Percentiles rank a stretch among this genome's conserved stretches.
phyloP scores from a whole-genome alignment of 2,113 vertebrate species.

The Podocnemis expansa region DNA sequence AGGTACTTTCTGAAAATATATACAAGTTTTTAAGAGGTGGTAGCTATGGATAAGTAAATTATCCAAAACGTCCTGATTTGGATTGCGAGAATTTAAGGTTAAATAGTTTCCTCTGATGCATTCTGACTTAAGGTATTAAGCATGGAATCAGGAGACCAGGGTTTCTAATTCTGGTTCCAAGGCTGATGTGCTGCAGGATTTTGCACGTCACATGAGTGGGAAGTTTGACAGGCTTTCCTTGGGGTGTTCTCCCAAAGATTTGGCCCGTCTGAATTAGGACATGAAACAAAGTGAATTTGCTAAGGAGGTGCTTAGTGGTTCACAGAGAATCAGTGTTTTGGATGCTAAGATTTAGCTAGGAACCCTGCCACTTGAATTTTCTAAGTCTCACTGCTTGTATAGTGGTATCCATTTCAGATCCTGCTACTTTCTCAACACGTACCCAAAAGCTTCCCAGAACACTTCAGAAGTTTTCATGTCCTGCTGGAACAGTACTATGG shows the following conservation, averaged over 20 bases:
- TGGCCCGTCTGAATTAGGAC: not conserved
- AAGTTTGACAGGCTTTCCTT: rapidly evolving
- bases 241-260: not conserved
- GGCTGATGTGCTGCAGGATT: not conserved
- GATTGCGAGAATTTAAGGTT: not conserved
- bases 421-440: not conserved
- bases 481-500: not conserved
- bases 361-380: not conserved
- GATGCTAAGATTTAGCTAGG: rapidly evolving
- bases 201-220: not conserved
- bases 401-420: not conserved
- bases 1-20: not conserved
- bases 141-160: not conserved
- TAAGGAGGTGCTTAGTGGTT: not conserved
- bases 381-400: rapidly evolving
- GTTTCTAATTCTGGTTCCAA: not conserved
- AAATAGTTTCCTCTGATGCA: not conserved
- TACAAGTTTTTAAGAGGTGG: not conserved
- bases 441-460: not conserved
- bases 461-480: not conserved
- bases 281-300: not conserved
- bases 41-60: not conserved
- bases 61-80: not conserved
- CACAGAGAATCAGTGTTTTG: not conserved
- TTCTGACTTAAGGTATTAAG: not conserved